Base-by-base conservation (phyloP, 2,797 vertebrate species). In the Mallotus villosus region DNA sequence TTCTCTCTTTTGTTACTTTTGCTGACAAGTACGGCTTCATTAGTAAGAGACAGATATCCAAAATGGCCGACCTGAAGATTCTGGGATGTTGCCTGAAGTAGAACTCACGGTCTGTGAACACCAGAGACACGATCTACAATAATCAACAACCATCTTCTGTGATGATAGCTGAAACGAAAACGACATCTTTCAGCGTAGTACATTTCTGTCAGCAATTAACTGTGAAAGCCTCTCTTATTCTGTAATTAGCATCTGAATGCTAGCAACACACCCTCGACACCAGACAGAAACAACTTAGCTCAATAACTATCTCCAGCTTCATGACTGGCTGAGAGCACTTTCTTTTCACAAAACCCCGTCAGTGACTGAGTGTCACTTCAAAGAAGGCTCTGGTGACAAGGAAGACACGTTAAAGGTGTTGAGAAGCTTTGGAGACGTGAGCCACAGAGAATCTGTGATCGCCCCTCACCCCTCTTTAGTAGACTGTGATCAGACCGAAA, bases 1-100 rank as follows among this genome's bases (percentile, higher is more conserved):
- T 59, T 51, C 21, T 34, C 17, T 49, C 29, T 67, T 24, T 55
- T 27, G 61, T 66, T 61, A 24, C n/a, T 29, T 41, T 67, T 68
- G 3, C n/a, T 17, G 75, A 75, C 64, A 11, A 74, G 55, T 7
- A 83, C 62, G 24, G 63, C 84, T 85, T 86, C 81, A 82, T 87
- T 85, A 87, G 60, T 1, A 27, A 16, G 65, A 79, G 73, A 74
- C 81, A 72, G 79, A 46, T 66, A 59, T 65, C 46, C 0, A 25
- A 59, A 21, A 34, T 2, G 59, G 51, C 0, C 49, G 68, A 77
- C 78, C 77, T 73, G 75, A 80, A 78, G 80, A n/a, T 2, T 86
- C 82, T 81, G 66, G 68, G 74, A 81, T 17, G 76, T 78, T 14
- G 77, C 59, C 34, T 74, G 71, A 58, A 70, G 82, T 75, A 79